Evolutionary conservation across 1,140 invertebrate genomes (phyloP).

Genomic region (Pollicipes pollicipes): DNA sequence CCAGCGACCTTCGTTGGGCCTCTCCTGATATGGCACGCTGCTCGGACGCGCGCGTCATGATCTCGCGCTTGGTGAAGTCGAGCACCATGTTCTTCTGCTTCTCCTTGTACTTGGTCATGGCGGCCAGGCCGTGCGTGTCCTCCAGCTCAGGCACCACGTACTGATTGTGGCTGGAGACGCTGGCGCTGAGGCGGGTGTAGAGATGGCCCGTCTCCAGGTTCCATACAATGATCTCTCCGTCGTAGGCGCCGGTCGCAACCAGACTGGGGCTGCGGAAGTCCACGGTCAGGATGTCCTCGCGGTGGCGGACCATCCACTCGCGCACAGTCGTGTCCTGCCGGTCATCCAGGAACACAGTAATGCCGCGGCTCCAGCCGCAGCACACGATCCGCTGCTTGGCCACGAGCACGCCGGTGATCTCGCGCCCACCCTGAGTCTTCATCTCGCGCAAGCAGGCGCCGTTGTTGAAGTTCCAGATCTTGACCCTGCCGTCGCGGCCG

Average conservation of each 20-base stretch:
- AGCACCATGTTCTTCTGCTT: constrained; percentile 3
- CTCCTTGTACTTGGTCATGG: constrained; percentile 13
- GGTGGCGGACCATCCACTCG: constrained; percentile 44
- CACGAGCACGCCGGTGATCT: constrained; percentile 27
- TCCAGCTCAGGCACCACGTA: constrained; percentile 25
- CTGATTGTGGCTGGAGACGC: constrained; percentile 19
- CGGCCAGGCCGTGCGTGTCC: neutral
- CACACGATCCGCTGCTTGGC: constrained; percentile 39
- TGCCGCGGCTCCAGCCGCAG: constrained; percentile 45
- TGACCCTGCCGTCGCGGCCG: constrained; percentile 42
- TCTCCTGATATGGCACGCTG: neutral
- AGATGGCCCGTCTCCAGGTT: constrained; percentile 48
- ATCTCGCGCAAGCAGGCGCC: constrained; percentile 38
- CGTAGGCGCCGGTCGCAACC: constrained; percentile 44
- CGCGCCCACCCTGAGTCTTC: constrained; percentile 15
- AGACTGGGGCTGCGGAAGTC: constrained; percentile 36
- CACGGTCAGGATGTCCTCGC: constrained; percentile 48
- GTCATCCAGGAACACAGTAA: constrained; percentile 47
- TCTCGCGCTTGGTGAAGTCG: constrained; percentile 7
- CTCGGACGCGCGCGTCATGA: neutral
- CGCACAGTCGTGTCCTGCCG: constrained; percentile 31
- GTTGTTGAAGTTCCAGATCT: constrained; percentile 63
- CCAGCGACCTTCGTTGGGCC: neutral
- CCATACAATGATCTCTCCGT: constrained; percentile 61
- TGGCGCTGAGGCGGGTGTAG: constrained; percentile 28